Evolutionary conservation across 2,797 vertebrate genomes (phyloP), one percentile per base, ranked within the genome.

Genomic region (Melanotaenia parkinsoni): DNA sequence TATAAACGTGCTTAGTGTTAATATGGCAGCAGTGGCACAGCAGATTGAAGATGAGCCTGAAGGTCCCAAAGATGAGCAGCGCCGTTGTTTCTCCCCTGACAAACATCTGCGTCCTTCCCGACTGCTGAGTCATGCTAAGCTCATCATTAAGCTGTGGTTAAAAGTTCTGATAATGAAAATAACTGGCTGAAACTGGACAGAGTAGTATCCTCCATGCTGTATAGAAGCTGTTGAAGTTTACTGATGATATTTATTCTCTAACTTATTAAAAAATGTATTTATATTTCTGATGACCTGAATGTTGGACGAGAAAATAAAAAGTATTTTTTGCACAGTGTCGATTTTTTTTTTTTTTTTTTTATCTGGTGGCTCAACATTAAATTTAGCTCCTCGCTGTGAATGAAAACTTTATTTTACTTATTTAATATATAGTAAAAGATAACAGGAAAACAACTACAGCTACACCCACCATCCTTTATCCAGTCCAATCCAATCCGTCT

Each of bases 171-270:
- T 37, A 0, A 64, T 57, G 59, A 35, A 59, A 74, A 30, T 67
- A 80, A 69, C 43, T 51, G 26, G 35, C 6, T 30, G 51, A 81
- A 61, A 3, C 37, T 56, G 40, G 18, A 70, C 70, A 33, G 8
- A 35, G 33, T 35, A 35, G 8, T 35, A 8, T 35, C 33, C 37
- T 58, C 28, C 75, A 45, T 74, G 80, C 79, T 85, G 81, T 79
- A 58, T 74, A 80, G 66, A 56, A 43, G 54, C 53, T 56, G 63
- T 6, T 78, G 40, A 75, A 9, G 84, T 91, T 90, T 86, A 58
- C 76, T 68, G 28, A 72, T 63, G 45, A 76, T 77, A 91, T 90
- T 94, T 93, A 94, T 94, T 92, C 54, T 75, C 38, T 93, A 93
- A 92, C 64, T 92, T 92, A 92, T 92, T 92, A 28, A 51, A 58